phyloP scores from a whole-genome alignment of 2,888 invertebrate species.

The Agonopterix subpropinquella region DNA sequence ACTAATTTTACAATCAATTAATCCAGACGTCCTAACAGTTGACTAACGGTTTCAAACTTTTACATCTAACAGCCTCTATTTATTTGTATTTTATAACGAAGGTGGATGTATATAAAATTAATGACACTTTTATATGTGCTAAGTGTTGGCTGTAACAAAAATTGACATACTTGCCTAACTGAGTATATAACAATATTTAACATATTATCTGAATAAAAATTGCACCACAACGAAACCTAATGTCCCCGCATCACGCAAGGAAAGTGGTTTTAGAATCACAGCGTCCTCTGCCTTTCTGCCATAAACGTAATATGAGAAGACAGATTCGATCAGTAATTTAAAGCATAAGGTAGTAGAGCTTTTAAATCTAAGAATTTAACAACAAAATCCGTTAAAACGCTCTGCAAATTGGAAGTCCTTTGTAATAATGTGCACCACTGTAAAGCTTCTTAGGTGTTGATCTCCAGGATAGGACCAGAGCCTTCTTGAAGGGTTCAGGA shows the following conservation, averaged over 20 bases:
- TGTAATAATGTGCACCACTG: slow-evolving; percentile 82
- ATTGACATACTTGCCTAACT: too few relatives aligned
- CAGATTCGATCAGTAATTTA: too few relatives aligned
- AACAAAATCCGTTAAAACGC: slow-evolving; percentile 49
- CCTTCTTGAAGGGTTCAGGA: slow-evolving; percentile 87
- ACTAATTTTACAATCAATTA: slow-evolving; percentile 4
- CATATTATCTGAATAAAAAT: too few relatives aligned
- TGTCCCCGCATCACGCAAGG: not conserved
- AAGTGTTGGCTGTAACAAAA: too few relatives aligned
- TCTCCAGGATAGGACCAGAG: slow-evolving; percentile 86
- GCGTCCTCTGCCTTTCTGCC: not conserved
- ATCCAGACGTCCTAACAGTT: too few relatives aligned
- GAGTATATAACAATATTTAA: not conserved
- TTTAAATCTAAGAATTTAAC: too few relatives aligned
- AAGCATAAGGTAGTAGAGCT: too few relatives aligned
- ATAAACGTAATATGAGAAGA: too few relatives aligned
- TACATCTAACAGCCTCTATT: slow-evolving; percentile 18
- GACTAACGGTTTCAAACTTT: not conserved
- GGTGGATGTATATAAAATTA: too few relatives aligned
- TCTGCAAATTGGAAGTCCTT: slow-evolving; percentile 79
- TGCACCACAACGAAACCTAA: too few relatives aligned
- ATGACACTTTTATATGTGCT: too few relatives aligned
- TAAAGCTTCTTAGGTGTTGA: slow-evolving; percentile 81
- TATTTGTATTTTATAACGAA: too few relatives aligned
- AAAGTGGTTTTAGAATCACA: slow-evolving; percentile 8